Percentiles rank a stretch among this genome's conserved stretches.
Conservation (phyloP, 1,140 invertebrate species). For the Heliothis subflexa region DNA sequence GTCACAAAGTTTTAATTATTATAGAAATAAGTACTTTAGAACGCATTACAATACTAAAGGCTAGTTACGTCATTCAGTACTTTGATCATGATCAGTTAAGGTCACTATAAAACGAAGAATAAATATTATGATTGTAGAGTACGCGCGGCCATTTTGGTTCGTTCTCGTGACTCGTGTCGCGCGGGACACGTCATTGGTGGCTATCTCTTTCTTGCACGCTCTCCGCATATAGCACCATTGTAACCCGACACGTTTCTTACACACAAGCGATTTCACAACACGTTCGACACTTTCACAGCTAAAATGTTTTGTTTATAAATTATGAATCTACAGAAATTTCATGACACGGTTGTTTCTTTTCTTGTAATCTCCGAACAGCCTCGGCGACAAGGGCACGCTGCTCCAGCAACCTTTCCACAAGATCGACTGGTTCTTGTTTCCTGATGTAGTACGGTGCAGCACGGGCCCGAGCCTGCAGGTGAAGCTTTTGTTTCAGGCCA, state of each 20-base stretch:
- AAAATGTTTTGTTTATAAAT: constrained; percentile 84
- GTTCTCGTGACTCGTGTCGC: constrained; percentile 84
- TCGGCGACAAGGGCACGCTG: constrained; percentile 83
- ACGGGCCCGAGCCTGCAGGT: constrained; percentile 82
- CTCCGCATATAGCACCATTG: constrained; percentile 86
- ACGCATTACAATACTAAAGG: constrained; percentile 74
- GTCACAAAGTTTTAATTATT: constrained; percentile 51
- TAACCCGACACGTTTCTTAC: constrained; percentile 86
- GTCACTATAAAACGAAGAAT: constrained; percentile 85
- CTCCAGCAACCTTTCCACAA: constrained; percentile 82
- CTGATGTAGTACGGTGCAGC: constrained; percentile 84
- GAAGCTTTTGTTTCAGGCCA: constrained; percentile 84
- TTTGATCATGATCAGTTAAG: constrained; percentile 85
- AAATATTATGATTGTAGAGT: constrained; percentile 86
- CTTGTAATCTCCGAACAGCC: constrained; percentile 82
- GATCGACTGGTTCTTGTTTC: constrained; percentile 84
- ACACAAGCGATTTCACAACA: constrained; percentile 86
- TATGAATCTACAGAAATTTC: constrained; percentile 84
- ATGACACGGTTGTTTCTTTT: constrained; percentile 83
- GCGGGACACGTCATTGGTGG: constrained; percentile 83
- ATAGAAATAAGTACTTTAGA: constrained; percentile 65
- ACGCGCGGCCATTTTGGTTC: constrained; percentile 84
- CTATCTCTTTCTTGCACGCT: constrained; percentile 81
- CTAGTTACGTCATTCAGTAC: constrained; percentile 85
- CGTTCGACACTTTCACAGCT: constrained; percentile 85